Conservation (phyloP, 2,113 vertebrate species). For the Dolichallabes microphthalmus region DNA sequence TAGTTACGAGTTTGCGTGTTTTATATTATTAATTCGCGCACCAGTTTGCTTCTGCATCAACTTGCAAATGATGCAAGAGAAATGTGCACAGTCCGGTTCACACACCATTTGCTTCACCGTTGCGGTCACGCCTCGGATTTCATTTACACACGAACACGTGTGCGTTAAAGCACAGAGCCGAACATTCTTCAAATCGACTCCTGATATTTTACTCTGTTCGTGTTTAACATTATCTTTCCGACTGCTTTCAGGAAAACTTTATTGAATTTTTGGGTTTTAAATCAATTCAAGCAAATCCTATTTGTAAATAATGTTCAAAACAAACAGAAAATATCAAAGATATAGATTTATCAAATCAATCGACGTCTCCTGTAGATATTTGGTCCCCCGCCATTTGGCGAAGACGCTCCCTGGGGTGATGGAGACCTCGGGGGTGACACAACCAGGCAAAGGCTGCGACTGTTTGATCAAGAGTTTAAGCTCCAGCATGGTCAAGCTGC, state of each 20-base stretch:
- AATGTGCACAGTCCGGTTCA: neutral
- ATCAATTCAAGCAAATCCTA: neutral
- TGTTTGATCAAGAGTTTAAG: no score
- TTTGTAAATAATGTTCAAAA: neutral
- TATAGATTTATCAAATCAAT: neutral
- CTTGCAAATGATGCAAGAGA: neutral
- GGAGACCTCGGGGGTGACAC: no score
- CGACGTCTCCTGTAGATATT: neutral
- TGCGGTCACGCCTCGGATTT: neutral
- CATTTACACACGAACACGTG: neutral
- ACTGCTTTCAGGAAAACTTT: neutral
- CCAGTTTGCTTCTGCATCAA: neutral
- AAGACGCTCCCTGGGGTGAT: no score
- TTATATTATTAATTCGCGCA: neutral
- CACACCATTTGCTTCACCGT: neutral
- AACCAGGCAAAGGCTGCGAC: no score
- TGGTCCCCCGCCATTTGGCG: neutral
- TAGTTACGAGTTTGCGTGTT: neutral
- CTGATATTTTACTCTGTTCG: neutral
- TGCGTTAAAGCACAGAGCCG: no score
- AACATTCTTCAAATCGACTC: neutral
- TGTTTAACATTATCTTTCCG: neutral
- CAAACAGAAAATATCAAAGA: neutral
- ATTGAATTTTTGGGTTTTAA: neutral
- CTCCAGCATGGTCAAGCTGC: no score